Conservation (phyloP, 2,113 vertebrate genomes). For the Amphiprion percula region DNA sequence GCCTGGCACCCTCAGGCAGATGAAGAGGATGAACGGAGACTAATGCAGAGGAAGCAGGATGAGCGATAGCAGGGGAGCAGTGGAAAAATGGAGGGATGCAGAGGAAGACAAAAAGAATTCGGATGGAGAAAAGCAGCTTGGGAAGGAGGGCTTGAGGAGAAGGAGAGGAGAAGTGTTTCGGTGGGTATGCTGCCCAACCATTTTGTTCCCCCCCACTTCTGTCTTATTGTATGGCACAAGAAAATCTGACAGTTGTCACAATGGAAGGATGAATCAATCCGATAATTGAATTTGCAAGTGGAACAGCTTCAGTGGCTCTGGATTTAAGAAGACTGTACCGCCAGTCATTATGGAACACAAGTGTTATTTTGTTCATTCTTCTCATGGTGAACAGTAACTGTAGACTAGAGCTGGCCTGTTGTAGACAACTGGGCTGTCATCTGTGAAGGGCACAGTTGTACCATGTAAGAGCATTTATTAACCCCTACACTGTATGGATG, state of each 20-base stretch:
- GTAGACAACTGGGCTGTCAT: constrained; percentile 24
- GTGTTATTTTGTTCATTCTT: constrained; percentile 56
- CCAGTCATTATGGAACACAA: constrained; percentile 50
- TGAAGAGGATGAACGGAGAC: constrained; percentile 64
- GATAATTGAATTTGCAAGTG: constrained; percentile 83
- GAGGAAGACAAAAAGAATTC: constrained; percentile 50
- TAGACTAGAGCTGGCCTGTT: constrained; percentile 39
- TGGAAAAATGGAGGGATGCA: constrained; percentile 43
- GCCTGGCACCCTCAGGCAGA: constrained; percentile 61
- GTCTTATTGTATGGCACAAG: constrained; percentile 80
- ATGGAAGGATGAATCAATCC: constrained; percentile 82
- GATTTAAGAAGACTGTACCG: constrained; percentile 65
- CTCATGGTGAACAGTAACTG: constrained; percentile 56
- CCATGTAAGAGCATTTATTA: constrained; percentile 42
- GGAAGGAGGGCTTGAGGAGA: constrained; percentile 45
- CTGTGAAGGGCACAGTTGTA: constrained; percentile 27
- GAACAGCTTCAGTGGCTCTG: constrained; percentile 71
- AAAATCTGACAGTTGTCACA: constrained; percentile 86
- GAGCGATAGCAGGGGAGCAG: constrained; percentile 55
- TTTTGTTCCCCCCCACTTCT: constrained; percentile 75
- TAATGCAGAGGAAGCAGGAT: constrained; percentile 61
- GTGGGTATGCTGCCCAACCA: constrained; percentile 62
- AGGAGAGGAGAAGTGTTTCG: constrained; percentile 42
- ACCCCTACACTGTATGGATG: constrained; percentile 39
- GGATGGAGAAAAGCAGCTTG: constrained; percentile 59